Conservation (phyloP, 2,113 vertebrate genomes). For the Cricetomys ansorgei region DNA sequence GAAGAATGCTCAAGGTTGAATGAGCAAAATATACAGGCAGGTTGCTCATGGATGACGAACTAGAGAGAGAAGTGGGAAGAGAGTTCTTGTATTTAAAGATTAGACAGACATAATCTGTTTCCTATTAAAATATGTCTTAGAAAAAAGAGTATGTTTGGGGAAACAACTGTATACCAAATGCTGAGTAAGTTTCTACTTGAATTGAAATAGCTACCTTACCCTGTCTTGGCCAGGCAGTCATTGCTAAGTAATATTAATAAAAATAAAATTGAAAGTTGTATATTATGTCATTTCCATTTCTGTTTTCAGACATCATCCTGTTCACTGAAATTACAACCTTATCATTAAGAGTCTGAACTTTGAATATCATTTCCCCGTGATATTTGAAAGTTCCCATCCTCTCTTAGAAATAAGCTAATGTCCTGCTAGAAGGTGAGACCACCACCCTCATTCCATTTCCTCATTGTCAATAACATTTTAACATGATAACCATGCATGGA, state of each 20-base stretch:
- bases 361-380: conserved; percentile 21
- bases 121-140: conserved; percentile 52
- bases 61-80: neutral
- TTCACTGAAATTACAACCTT: conserved; percentile 22
- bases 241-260: conserved; percentile 38
- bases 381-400: neutral
- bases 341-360: neutral
- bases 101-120: conserved; percentile 53
- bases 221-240: neutral
- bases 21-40: conserved; percentile 20
- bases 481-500: neutral
- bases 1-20: conserved; percentile 48
- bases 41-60: neutral
- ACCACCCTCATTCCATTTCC: neutral
- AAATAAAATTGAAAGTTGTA: conserved; percentile 3
- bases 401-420: conserved; percentile 1
- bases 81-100: conserved; percentile 34
- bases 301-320: neutral
- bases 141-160: neutral
- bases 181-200: conserved; percentile 2
- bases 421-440: neutral
- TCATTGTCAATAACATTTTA: conserved; percentile 21
- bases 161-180: conserved; percentile 18
- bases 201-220: neutral
- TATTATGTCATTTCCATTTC: neutral